Conservation (phyloP, 2,113 vertebrate genomes). For the Toxostoma redivivum region DNA sequence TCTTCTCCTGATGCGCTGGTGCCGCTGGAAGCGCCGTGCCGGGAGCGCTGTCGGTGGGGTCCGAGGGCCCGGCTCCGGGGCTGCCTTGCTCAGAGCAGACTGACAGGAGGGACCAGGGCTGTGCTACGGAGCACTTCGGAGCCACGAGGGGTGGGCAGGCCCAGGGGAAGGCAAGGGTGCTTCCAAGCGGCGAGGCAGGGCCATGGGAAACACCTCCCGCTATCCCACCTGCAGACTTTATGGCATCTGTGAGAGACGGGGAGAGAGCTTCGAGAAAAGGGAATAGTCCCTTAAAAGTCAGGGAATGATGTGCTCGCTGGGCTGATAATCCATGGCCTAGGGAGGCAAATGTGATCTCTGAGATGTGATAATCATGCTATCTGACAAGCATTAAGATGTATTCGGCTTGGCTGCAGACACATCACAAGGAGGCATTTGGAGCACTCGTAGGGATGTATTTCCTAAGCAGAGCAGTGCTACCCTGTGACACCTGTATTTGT, state of each 20-base stretch:
- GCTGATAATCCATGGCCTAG: background rate
- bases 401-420: background rate
- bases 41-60: rapidly evolving
- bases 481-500: background rate
- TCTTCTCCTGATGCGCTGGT: background rate
- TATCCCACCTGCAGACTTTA: background rate
- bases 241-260: background rate
- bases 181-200: background rate
- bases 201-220: background rate
- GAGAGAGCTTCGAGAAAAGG: background rate
- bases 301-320: background rate
- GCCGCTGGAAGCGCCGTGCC: background rate
- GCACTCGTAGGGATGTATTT: background rate
- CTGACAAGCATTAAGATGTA: background rate
- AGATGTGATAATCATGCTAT: background rate
- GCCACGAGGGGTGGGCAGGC: background rate
- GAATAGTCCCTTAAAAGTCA: background rate
- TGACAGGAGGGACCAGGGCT: background rate
- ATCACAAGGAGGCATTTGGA: background rate
- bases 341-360: background rate
- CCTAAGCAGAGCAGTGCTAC: background rate
- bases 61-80: rapidly evolving
- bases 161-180: background rate
- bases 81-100: background rate
- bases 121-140: background rate